phyloP scores from a whole-genome alignment of 2,113 vertebrate species.

The Vimba vimba region DNA sequence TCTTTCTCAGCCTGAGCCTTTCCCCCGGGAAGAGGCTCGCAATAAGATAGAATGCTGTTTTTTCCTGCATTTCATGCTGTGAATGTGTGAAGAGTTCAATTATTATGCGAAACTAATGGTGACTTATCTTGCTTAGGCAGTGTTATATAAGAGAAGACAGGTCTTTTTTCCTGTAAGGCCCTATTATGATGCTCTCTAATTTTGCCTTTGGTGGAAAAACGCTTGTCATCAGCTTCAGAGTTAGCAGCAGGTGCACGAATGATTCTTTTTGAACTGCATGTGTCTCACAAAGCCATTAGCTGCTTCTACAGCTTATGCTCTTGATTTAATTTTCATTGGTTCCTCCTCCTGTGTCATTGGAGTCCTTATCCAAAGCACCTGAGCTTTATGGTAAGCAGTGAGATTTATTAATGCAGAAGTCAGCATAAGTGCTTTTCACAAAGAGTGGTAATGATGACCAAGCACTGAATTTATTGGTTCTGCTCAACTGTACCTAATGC shows the following conservation, averaged over 20 bases:
- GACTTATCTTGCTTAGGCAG: constrained; percentile 4
- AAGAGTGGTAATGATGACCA: constrained; percentile 58
- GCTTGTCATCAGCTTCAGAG: constrained; percentile 33
- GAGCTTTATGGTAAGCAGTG: constrained; percentile 47
- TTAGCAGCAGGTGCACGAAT: constrained; percentile 36
- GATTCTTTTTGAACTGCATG: constrained; percentile 39
- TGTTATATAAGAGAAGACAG: neutral
- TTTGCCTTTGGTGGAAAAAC: constrained; percentile 22
- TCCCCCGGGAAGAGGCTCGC: constrained; percentile 17
- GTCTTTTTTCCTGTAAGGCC: neutral
- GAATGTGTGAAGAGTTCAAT: constrained; percentile 26
- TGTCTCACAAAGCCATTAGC: constrained; percentile 29
- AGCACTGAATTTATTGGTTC: constrained; percentile 55
- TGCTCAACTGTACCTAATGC: constrained; percentile 43
- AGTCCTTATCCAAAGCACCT: constrained; percentile 43
- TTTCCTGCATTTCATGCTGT: constrained; percentile 23
- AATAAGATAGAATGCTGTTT: constrained; percentile 18
- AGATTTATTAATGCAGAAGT: constrained; percentile 74
- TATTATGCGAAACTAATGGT: constrained; percentile 8
- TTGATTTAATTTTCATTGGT: constrained; percentile 26
- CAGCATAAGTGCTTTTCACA: constrained; percentile 68
- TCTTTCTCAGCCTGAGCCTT: neutral
- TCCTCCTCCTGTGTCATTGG: constrained; percentile 27
- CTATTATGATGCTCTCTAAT: constrained; percentile 34
- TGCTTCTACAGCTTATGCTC: constrained; percentile 23